Percentiles rank a stretch among this genome's conserved stretches.
phyloP scores from a whole-genome alignment of 1,140 invertebrate species.

The Megalopta genalis region DNA sequence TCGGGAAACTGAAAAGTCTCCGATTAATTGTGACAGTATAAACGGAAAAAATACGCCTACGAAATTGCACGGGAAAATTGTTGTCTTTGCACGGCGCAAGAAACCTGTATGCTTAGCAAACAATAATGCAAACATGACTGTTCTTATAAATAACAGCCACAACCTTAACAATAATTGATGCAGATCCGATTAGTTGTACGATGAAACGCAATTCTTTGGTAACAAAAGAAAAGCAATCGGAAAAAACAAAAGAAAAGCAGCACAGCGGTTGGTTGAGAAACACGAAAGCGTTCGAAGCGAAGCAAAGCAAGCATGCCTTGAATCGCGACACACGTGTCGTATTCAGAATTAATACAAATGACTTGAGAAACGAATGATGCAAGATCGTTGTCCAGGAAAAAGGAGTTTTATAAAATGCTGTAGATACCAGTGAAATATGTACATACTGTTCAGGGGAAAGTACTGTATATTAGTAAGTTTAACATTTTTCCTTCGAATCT shows the following conservation, averaged over 20 bases:
- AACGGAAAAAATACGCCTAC: neutral
- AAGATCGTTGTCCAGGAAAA: no score
- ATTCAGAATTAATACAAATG: neutral
- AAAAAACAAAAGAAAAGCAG: no score
- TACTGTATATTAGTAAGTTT: no score
- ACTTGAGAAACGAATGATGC: no score
- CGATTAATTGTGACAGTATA: neutral
- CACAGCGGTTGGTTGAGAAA: no score
- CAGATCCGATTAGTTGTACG: no score
- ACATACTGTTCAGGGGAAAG: neutral
- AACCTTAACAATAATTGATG: neutral
- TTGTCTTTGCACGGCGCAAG: conserved; percentile 54
- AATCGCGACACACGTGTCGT: neutral
- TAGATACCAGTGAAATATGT: neutral
- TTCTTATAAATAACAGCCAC: conserved; percentile 44
- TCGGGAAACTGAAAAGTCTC: neutral
- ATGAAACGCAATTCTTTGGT: neutral
- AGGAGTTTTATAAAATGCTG: neutral
- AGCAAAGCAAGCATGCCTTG: no score
- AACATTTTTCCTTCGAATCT: no score
- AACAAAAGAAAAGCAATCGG: no score
- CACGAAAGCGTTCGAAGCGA: no score
- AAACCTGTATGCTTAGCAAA: conserved; percentile 60
- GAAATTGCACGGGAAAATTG: conserved; percentile 36
- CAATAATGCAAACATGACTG: conserved; percentile 58